Evolutionary conservation across 2,797 vertebrate species (phyloP), one percentile per base, ranked within the genome.

Genomic region (Phataginus tricuspis): DNA sequence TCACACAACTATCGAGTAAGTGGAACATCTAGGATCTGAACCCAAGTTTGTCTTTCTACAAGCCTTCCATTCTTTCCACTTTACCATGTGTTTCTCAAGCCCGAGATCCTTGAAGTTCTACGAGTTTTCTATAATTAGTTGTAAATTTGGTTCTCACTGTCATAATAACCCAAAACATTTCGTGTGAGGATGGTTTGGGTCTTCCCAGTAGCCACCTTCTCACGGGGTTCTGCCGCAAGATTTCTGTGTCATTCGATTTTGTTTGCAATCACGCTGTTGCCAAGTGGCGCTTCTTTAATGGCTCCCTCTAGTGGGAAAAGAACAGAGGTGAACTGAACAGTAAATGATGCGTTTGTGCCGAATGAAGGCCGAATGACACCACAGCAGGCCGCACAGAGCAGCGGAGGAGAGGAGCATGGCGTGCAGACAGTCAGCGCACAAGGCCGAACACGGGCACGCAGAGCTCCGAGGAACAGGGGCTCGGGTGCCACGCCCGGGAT

Each of bases 401-500:
- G 59, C 69, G 45, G 68, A 27, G 49, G 4, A 16, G 59, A 89
- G 31, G 45, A 84, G 61, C 25, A 39, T 0, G 3, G 16, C 2
- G 6, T 55, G 66, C 68, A 18, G 55, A 51, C 63, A 61, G 39
- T 27, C 53, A 51, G 29, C 37, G 37, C 63, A 49, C 12, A 12
- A 75, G 86, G 49, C 39, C 37, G 19, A 23, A 16, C 7, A 8
- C 0, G 0, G 51, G 34, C 37, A 14, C 0, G 0, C 0, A 11
- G 74, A 18, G 5, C 11, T 27, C 39, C 2, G 12, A 83, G 77
- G 77, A 69, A 25, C 45, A 0, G 1, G 39, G 31, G 2, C 34
- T 27, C 42, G 0, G 0, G 53, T 3, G 0, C 51, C 34, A 6
- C 0, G 10, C 39, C 39, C 4, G 0, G 0, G 51, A 8, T 18